Base-by-base conservation (phyloP, 2,888 invertebrate genomes). In the Plebejus melissa region DNA sequence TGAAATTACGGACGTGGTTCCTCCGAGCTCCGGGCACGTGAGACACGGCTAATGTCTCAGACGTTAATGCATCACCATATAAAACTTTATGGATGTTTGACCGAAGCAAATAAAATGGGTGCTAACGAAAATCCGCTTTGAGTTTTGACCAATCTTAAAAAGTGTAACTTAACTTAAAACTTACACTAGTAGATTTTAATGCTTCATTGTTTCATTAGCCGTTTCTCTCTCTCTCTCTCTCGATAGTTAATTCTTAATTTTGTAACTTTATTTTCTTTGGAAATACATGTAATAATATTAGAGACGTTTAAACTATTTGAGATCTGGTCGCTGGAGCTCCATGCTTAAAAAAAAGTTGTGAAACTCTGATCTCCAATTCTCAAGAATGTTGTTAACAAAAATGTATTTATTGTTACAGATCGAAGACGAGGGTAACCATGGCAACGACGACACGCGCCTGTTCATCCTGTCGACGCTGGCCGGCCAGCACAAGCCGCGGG, bases 401-500 rank as follows among this genome's bases (percentile, higher is more conserved):
- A 60, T 50, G 6, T 54, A 38, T 74, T 7, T 71, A 16, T 90
- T 91, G 95, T 94, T 95, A 74, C 95, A 98, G 97, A 98, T 99
- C 95, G 99, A 99, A 93, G 99, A 99, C 87, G 99, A 99, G 88
- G 98, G 98, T 79, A 98, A 98, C 91, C 98, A 98, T 88, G 99
- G 99, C 83, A 99, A 99, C 91, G 99, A 99, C 88, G 99, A 99
- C 88, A 99, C 98, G 74, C 96, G 99, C 82, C 97, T 98, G 86
- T 99, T 99, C 94, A 98, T 99, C 83, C 94, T 99, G 86, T 98
- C 98, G 78, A 98, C 98, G 69, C 94, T 99, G 86, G 98, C 98
- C 79, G 97, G 97, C 50, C 96, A 98, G 86, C 98, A 98, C 84
- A 97, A 97, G 91, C 96, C 97, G 79, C 95, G 96, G 83, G 98